Evolutionary conservation across 2,888 invertebrate genomes (phyloP).

Genomic region (Eupsilia transversa): DNA sequence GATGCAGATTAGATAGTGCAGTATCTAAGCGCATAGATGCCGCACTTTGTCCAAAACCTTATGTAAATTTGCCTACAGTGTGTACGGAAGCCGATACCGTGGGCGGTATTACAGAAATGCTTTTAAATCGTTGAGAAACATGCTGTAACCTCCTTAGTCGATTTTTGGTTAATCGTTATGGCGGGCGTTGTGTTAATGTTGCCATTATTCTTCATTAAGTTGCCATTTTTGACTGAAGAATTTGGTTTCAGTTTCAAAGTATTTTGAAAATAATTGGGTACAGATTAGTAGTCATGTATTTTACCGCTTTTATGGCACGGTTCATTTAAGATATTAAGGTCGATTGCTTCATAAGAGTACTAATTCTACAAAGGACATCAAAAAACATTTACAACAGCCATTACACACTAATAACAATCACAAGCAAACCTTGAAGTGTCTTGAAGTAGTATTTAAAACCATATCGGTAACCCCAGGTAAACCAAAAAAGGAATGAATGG

Average conservation of each 20-base stretch:
- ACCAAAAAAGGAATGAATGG: conserved; percentile 17
- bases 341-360: not conserved
- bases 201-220: conserved; percentile 45
- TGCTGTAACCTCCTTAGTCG: conserved; percentile 45
- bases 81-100: conserved; percentile 64
- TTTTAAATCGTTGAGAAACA: conserved; percentile 47
- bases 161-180: conserved; percentile 52
- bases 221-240: conserved; percentile 13
- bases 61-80: conserved; percentile 60
- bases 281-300: conserved; percentile 9
- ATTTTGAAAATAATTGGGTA: conserved; percentile 4
- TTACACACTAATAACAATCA: conserved; percentile 24
- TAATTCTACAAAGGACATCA: not conserved
- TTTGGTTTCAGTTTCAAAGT: not conserved
- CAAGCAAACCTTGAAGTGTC: too few relatives aligned
- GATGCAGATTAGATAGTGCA: conserved; percentile 65
- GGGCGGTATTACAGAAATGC: conserved; percentile 50
- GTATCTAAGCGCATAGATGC: conserved; percentile 55
- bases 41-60: conserved; percentile 60
- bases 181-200: conserved; percentile 13
- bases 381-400: not conserved
- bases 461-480: not conserved
- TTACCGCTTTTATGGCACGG: not conserved
- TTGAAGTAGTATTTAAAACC: too few relatives aligned
- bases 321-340: not conserved